Conservation (phyloP, 1,140 invertebrate genomes). For the Drosophila funebris region DNA sequence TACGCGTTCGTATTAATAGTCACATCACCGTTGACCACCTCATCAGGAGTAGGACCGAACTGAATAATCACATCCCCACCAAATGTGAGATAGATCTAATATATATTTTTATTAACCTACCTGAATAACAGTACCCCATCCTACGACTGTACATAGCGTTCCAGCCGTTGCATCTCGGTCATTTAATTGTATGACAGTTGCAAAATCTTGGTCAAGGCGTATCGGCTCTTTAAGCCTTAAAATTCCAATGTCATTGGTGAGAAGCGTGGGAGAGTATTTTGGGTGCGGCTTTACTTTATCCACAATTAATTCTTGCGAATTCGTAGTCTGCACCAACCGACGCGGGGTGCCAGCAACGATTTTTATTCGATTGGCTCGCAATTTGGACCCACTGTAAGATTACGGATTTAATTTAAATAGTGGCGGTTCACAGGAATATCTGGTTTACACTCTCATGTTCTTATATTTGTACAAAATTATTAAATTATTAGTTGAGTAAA, state of each 20-base stretch:
- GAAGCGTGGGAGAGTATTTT: conserved; percentile 3
- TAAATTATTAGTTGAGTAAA: too few species aligned
- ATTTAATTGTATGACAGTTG: conserved; percentile 1
- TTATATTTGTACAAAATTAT: too few species aligned
- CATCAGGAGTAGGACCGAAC: conserved; percentile 41
- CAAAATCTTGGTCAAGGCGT: background rate
- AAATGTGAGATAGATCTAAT: background rate
- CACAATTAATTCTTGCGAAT: conserved; percentile 30
- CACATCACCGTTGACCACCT: conserved; percentile 42
- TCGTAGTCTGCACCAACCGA: background rate
- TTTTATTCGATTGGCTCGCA: background rate
- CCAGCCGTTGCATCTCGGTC: background rate
- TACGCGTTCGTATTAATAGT: background rate
- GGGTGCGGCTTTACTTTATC: conserved; percentile 25
- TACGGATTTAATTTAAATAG: background rate
- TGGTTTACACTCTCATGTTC: too few species aligned
- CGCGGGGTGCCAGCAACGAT: conserved; percentile 57
- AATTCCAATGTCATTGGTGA: conserved; percentile 47
- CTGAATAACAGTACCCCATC: conserved; percentile 67
- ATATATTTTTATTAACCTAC: conserved; percentile 23
- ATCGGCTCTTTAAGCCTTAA: conserved; percentile 28
- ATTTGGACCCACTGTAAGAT: background rate
- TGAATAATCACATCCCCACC: background rate
- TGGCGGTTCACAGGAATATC: too few species aligned
- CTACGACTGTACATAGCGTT: conserved; percentile 44